These are phyloP conservation scores for Empidonax alnorum DNA, from an alignment of 2,113 vertebrate species.

Conservation along the genomic window DNA sequence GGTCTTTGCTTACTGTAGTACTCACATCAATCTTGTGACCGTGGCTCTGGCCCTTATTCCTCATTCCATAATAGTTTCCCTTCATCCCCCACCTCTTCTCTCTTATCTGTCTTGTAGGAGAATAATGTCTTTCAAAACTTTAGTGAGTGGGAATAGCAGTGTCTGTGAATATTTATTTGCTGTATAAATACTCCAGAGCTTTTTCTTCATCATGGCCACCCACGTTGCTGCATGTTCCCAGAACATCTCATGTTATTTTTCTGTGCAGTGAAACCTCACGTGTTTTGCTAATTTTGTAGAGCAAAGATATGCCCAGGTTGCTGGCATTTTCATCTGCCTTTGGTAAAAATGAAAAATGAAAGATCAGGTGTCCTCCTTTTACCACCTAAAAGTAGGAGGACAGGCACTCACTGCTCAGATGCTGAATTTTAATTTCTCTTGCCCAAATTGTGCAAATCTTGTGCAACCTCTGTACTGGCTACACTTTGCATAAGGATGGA, in stretches of 20 bases:
- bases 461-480: background rate
- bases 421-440: background rate
- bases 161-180: slow-evolving; percentile 64
- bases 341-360: background rate
- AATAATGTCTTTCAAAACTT: slow-evolving; percentile 62
- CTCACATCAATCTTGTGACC: slow-evolving; percentile 60
- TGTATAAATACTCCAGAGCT: slow-evolving; percentile 54
- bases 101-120: slow-evolving; percentile 63
- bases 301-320: background rate
- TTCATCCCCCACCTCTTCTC: slow-evolving; percentile 41
- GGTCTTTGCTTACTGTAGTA: slow-evolving; percentile 64
- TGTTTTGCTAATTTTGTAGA: slow-evolving; percentile 14
- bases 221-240: slow-evolving; percentile 16
- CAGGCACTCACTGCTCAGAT: background rate
- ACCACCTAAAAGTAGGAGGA: background rate
- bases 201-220: slow-evolving; percentile 39
- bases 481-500: background rate
- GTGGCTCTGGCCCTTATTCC: slow-evolving; percentile 51
- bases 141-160: slow-evolving; percentile 46
- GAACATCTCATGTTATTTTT: slow-evolving; percentile 27
- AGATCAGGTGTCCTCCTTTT: background rate
- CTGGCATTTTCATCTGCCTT: background rate
- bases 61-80: slow-evolving; percentile 56
- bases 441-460: background rate
- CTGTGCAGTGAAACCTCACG: background rate